Percentiles rank a stretch among this genome's conserved stretches.
phyloP scores from a whole-genome alignment of 2,888 invertebrate genomes.

The Zaprionus obscuricornis region DNA sequence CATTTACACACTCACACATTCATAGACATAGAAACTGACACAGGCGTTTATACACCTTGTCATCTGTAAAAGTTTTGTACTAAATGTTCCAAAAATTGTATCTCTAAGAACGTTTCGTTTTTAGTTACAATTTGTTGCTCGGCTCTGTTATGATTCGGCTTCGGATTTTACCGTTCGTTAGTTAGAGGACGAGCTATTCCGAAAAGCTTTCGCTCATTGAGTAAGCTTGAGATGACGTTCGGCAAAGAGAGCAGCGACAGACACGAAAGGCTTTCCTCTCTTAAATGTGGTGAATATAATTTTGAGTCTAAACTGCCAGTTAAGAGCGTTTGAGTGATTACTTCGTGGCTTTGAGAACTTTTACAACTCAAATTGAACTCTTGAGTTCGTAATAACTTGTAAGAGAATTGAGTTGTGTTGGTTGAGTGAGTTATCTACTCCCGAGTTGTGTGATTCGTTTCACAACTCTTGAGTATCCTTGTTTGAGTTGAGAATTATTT shows the following conservation, averaged over 20 bases:
- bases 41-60: background rate
- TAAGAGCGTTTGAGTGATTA: background rate
- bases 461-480: no score
- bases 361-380: background rate
- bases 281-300: constrained; percentile 43
- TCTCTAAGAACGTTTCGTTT: constrained; percentile 23
- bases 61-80: constrained; percentile 53
- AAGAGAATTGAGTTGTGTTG: background rate
- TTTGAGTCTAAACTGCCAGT: background rate
- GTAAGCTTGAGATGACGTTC: constrained; percentile 34
- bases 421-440: background rate
- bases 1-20: constrained; percentile 10
- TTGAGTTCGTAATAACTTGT: background rate
- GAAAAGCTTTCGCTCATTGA: constrained; percentile 40
- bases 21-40: background rate
- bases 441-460: no score
- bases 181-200: no score
- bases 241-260: background rate
- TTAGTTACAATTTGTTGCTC: background rate
- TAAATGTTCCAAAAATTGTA: constrained; percentile 62
- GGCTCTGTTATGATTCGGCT: constrained; percentile 1
- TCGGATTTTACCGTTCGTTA: background rate
- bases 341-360: no score
- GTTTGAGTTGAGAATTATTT: no score
- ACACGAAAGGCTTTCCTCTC: constrained; percentile 19